Conservation (phyloP, 2,888 invertebrate genomes). For the Mallateleia sp. region DNA sequence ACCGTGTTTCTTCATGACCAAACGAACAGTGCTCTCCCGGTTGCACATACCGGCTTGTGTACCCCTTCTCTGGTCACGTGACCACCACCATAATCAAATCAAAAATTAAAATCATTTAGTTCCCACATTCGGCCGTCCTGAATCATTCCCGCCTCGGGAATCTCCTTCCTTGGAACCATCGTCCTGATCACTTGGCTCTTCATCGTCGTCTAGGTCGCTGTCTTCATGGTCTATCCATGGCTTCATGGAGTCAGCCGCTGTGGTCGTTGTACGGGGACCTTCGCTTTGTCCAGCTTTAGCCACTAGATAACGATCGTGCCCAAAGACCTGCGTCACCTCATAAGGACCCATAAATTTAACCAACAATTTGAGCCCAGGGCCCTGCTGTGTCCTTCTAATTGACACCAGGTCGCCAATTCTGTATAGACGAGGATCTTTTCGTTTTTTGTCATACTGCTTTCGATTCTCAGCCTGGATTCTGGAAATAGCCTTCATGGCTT, state of each 20-base stretch:
- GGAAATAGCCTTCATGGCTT: background rate
- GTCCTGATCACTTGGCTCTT: background rate
- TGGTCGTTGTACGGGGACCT: background rate
- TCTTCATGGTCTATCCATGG: background rate
- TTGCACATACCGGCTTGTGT: no score
- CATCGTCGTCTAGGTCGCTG: background rate
- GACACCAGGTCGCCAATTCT: slow-evolving; percentile 2
- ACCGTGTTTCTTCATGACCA: no score
- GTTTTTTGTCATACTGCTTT: background rate
- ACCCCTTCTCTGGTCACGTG: no score
- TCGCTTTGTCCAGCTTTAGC: background rate
- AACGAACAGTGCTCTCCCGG: no score
- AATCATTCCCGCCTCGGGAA: background rate
- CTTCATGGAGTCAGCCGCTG: background rate
- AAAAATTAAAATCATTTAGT: no score
- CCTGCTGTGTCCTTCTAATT: background rate
- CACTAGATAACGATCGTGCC: background rate
- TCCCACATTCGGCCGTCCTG: background rate
- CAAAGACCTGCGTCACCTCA: background rate
- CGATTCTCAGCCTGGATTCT: background rate
- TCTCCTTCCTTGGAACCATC: background rate
- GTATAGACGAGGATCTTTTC: slow-evolving; percentile 2
- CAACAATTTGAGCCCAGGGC: background rate
- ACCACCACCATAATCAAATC: no score
- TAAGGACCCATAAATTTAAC: background rate